Base-by-base conservation (phyloP, 2,113 vertebrate genomes). In the Nycticebus coucang region DNA sequence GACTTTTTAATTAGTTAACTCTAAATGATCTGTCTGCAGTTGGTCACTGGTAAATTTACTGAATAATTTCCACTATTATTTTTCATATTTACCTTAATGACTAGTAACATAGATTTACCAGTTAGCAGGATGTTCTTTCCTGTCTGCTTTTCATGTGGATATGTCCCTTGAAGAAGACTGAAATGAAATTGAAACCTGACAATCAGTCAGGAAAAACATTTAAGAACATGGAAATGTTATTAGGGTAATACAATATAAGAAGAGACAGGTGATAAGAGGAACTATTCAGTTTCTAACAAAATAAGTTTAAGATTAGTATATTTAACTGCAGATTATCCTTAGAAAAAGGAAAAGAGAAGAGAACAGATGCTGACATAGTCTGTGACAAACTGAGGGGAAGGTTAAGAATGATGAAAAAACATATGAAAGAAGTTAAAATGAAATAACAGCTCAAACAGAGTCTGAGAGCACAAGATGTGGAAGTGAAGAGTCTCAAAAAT, bases 301-400 rank as follows among this genome's bases (percentile, higher is more conserved):
- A 14, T 75, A 22, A 0, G 75, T 97, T 93, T 88, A 80, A 95
- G 28, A 69, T 93, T 30, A 41, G 5, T 30, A 11, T 71, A 2
- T 96, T 96, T 96, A 96, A 95, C 94, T 82, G 15, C 90, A 99
- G 99, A 95, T 99, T 99, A 98, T 97, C 98, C 91, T 98, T 99
- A 95, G 99, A 99, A 97, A 99, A 99, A 98, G 99, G 99, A 95
- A 98, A 99, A 93, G 99, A 99, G 88, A 99, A 99, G 93, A 98
- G 99, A 59, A 98, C 98, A 79, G 99, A 98, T 87, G 96, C 97
- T 72, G 98, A 98, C 94, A 98, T 98, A 86, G 97, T 99, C 4
- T 98, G 99, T 97, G 98, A 99, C 92, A 99, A 98, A 94, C 98
- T 96, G 78, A 98, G 95, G 93, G 99, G 99, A 69, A 99, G 99